Base-by-base conservation (phyloP, 1,140 invertebrate genomes). In the Drosophila subobscura region DNA sequence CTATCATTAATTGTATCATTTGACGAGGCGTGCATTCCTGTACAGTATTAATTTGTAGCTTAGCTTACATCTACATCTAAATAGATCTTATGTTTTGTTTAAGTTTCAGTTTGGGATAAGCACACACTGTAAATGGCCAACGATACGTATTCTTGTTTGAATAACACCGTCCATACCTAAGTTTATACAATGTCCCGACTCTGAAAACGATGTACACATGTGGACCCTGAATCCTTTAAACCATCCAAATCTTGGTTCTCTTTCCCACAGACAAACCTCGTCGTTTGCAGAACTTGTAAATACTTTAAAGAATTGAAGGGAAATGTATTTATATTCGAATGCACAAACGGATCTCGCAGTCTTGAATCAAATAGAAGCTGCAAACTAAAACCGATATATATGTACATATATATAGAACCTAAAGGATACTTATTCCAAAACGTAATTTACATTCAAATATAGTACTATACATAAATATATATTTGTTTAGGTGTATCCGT, bases 1-100 rank as follows among this genome's bases (percentile, higher is more conserved):
- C 33, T 37, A 37, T 10, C 12, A 37, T 12, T 37, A 37, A 12
- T 12, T 37, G 33, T 51, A 23, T 58, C 29, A 50, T 51, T 56
- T 73, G 51, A 57, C 66, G 52, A 81, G 64, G 59, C 77, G 73
- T 65, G 60, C 66, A 68, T 77, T 73, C 74, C 83, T 88, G 83
- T 88, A 88, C 83, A 88, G 83, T 88, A 88, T 88, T 88, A 88
- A 75, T 83, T 88, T 75, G 74, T 86, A 86, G 83, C 63, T 67
- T 80, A 86, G 77, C 49, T 16, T 20, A 33, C 16, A 44, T n/a
- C 27, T n/a, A 44, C 51, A 46, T 55, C 53, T 57, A n/a, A 8
- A n/a, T 41, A 55, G 44, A 16, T 72, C 25, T 40, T 27, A 23
- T 68, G 20, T 72, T 68, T 77, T 29, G 42, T 10, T 54, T 75